Percentiles rank a stretch among this genome's conserved stretches.
These are phyloP conservation scores for Blastomussa wellsi DNA, from an alignment of 92 coral and sea anemone genomes.

Conservation along the genomic window DNA sequence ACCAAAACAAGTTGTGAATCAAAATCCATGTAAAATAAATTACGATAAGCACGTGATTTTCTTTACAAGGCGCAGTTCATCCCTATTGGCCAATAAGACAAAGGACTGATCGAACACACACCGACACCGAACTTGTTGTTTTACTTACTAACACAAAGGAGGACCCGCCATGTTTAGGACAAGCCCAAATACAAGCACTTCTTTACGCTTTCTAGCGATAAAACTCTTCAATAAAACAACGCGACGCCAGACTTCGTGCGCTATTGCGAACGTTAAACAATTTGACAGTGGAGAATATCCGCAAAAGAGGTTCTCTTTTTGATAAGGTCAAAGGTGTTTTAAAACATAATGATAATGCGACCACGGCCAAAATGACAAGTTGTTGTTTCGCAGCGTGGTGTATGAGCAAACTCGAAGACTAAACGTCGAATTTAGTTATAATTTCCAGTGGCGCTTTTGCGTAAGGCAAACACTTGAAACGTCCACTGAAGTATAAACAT, in stretches of 20 bases:
- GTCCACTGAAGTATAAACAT: background rate
- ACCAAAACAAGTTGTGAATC: background rate
- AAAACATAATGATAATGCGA: conserved; percentile 20
- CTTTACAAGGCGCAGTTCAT: background rate
- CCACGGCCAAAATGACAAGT: conserved; percentile 5
- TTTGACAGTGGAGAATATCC: background rate
- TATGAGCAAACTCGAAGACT: background rate
- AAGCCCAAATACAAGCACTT: background rate
- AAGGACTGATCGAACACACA: background rate
- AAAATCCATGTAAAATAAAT: conserved; percentile 2
- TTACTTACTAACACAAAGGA: background rate
- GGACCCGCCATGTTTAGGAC: conserved; percentile 21
- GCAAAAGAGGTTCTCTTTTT: conserved; percentile 2
- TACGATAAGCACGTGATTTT: conserved; percentile 12
- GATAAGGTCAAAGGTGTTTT: conserved; percentile 43
- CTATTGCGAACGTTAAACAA: background rate
- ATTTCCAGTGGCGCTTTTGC: background rate
- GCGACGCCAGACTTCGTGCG: background rate
- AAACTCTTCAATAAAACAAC: too few species aligned
- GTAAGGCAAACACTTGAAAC: background rate
- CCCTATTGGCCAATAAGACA: conserved; percentile 10
- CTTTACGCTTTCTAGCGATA: background rate
- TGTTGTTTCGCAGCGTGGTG: conserved; percentile 32
- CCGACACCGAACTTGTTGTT: background rate
- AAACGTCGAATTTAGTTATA: conserved; percentile 5